These are phyloP conservation scores for Meloidogyne exigua DNA, from an alignment of 1,140 invertebrate species.

Conservation along the genomic window DNA sequence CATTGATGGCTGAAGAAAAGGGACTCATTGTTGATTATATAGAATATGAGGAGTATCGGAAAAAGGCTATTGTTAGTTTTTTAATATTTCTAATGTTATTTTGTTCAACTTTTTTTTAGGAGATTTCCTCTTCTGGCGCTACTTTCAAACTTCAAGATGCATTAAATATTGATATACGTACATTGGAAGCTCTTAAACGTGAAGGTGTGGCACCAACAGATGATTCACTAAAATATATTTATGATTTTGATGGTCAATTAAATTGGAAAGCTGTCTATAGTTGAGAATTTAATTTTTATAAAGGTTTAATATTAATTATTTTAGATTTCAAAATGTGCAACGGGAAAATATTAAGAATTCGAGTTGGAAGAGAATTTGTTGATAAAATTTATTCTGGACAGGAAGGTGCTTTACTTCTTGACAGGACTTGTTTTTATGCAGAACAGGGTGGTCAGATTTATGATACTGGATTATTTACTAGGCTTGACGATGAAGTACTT, in stretches of 20 bases:
- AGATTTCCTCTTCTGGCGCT: constrained; percentile 51
- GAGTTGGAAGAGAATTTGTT: constrained; percentile 81
- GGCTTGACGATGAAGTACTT: constrained; percentile 75
- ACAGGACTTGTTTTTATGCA: constrained; percentile 81
- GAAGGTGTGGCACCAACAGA: constrained; percentile 77
- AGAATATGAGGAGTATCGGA: constrained; percentile 78
- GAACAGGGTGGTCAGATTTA: constrained; percentile 97
- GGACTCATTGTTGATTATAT: constrained; percentile 81
- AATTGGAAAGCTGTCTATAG: constrained; percentile 72
- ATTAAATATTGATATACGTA: constrained; percentile 82
- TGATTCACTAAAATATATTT: constrained; percentile 88
- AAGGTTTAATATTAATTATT: background rate
- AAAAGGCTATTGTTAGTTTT: constrained; percentile 8
- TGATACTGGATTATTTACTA: constrained; percentile 91
- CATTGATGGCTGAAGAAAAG: constrained; percentile 95
- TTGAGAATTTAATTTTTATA: constrained; percentile 42
- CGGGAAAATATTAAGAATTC: constrained; percentile 69
- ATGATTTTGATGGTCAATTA: constrained; percentile 70
- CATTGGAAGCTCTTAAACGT: constrained; percentile 81
- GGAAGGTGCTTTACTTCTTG: constrained; percentile 87
- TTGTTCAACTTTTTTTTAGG: constrained; percentile 22
- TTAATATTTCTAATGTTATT: background rate
- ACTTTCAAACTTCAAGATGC: constrained; percentile 52
- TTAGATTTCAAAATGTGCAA: constrained; percentile 66
- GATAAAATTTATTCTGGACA: constrained; percentile 78